Evolutionary conservation across 37 sponge, comb jelly and placozoan genomes (phyloP).

Genomic region (Haliclona indistincta): DNA sequence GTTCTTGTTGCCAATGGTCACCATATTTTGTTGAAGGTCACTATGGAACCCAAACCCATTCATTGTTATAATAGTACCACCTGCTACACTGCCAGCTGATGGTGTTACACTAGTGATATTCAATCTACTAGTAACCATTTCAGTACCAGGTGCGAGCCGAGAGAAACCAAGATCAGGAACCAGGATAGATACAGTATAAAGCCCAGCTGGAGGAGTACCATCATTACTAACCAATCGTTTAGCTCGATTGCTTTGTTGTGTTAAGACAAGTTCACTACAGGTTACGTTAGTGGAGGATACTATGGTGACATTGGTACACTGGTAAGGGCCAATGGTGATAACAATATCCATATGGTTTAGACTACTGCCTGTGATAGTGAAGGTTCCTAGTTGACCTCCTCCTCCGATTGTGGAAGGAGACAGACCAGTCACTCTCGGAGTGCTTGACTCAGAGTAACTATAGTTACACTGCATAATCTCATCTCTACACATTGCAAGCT

Average conservation of each 20-base stretch:
- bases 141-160: neutral
- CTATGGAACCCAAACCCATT: constrained; percentile 75
- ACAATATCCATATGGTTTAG: no score
- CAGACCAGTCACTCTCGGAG: constrained; percentile 50
- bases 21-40: constrained; percentile 16
- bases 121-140: constrained; percentile 18
- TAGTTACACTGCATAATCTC: no score
- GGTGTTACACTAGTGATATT: constrained; percentile 58
- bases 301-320: no score
- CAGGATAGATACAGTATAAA: constrained; percentile 13
- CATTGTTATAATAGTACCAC: constrained; percentile 82
- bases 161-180: neutral
- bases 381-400: constrained; percentile 22
- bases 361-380: constrained; percentile 39
- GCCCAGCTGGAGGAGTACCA: constrained; percentile 31
- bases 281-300: neutral
- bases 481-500: no score
- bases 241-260: no score
- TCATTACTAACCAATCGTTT: no score
- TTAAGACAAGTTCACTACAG: constrained; percentile 4
- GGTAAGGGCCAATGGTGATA: no score
- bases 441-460: constrained; percentile 32
- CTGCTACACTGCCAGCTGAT: constrained; percentile 61
- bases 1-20: constrained; percentile 51
- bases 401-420: constrained; percentile 45